Conservation (phyloP, 2,797 vertebrate species). For the Pseudochaenichthys georgianus region DNA sequence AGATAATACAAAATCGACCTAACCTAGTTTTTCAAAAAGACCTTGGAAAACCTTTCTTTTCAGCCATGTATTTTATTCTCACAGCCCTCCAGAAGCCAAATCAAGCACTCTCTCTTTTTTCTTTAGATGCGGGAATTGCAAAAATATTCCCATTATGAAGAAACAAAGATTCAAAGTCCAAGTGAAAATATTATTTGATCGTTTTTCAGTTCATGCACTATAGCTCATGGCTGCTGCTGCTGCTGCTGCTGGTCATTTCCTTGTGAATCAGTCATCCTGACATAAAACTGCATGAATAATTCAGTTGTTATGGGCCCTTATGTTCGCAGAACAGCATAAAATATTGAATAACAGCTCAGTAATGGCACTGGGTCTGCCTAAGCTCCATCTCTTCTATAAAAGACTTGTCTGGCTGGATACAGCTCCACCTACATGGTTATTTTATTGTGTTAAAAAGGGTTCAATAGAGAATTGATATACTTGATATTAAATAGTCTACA, state of each 20-base stretch:
- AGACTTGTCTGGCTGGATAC: constrained; percentile 43
- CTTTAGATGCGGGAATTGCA: too few relatives aligned
- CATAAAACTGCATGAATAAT: constrained; percentile 80
- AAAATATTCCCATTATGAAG: too few relatives aligned
- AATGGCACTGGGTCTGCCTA: constrained; percentile 41
- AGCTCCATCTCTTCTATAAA: constrained; percentile 29
- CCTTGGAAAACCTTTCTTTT: neutral
- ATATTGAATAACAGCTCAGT: constrained; percentile 72
- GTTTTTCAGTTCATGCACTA: constrained; percentile 4
- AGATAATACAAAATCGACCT: neutral
- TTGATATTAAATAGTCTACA: neutral
- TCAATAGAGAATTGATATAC: neutral
- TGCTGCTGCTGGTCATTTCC: constrained; percentile 48
- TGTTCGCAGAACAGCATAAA: constrained; percentile 72
- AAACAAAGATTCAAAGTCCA: neutral
- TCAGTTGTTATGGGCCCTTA: constrained; percentile 70
- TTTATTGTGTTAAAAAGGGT: neutral
- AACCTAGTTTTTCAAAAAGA: neutral
- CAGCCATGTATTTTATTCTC: neutral
- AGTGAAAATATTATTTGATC: constrained; percentile 15
- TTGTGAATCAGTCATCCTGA: constrained; percentile 77
- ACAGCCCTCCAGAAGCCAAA: constrained; percentile 25
- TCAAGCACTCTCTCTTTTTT: neutral
- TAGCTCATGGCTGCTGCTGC: constrained; percentile 15
- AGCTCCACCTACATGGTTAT: constrained; percentile 9